phyloP scores from a whole-genome alignment of 2,113 vertebrate genomes.

The Brevimyrus niger region DNA sequence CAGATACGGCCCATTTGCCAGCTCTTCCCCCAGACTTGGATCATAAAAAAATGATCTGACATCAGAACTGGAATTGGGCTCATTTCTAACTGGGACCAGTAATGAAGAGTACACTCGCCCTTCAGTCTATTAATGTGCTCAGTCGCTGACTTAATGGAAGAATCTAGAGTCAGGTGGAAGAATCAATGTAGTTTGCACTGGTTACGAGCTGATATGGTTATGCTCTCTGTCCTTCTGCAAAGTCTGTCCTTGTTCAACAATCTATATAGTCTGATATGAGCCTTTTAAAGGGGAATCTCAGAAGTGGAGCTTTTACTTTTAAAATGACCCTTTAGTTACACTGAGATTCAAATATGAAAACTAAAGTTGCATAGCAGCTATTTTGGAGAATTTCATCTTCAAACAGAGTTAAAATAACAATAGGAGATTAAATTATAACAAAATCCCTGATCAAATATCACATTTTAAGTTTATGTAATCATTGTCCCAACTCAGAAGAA shows the following conservation, averaged over 20 bases:
- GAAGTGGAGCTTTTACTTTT: not conserved
- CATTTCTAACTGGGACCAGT: not conserved
- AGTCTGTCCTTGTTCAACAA: not conserved
- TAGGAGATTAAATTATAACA: not conserved
- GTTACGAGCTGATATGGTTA: not conserved
- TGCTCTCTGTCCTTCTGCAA: not conserved
- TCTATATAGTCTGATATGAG: not conserved
- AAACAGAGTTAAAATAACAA: not conserved
- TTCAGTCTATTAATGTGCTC: not conserved
- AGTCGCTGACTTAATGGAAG: not conserved
- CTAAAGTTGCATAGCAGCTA: constrained; percentile 10
- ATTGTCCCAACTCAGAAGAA: not conserved
- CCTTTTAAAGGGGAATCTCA: not conserved
- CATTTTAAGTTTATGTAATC: not conserved
- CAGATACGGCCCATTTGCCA: not conserved
- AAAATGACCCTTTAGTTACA: not conserved
- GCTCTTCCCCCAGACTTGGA: not conserved
- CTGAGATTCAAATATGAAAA: constrained; percentile 2
- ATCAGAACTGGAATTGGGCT: not conserved
- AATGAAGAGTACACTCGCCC: not conserved
- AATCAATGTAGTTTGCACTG: not conserved
- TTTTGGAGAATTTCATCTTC: not conserved
- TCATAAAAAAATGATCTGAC: not conserved
- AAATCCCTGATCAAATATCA: constrained; percentile 4
- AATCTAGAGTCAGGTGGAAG: not conserved